A percentile compares a stretch with the other conserved stretches of the same genome.
These are phyloP conservation scores for Ormyrus nitidulus DNA, from an alignment of 2,888 invertebrate species.

Conservation along the genomic window DNA sequence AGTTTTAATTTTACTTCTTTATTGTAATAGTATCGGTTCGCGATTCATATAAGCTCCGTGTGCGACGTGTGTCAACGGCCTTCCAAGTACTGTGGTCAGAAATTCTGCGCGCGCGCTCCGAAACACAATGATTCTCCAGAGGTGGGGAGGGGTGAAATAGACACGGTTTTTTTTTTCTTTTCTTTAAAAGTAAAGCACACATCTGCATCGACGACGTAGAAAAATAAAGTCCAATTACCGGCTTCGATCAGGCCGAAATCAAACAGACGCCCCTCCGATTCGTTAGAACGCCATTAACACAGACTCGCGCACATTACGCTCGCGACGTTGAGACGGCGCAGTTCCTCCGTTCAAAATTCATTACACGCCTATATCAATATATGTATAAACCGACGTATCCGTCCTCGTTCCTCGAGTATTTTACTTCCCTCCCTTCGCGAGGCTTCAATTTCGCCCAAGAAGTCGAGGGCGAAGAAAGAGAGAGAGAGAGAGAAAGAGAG, in stretches of 20 bases:
- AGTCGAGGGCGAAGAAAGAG: background rate
- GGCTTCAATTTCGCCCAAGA: constrained; percentile 11
- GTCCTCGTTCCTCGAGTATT: background rate
- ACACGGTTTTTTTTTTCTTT: no score
- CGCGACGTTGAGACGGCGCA: background rate
- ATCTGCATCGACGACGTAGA: no score
- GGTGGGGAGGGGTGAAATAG: no score
- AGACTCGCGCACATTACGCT: constrained; percentile 12
- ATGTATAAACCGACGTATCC: constrained; percentile 10
- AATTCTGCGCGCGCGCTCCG: no score
- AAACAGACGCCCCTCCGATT: background rate
- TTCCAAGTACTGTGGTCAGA: no score
- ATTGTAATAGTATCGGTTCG: background rate
- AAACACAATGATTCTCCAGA: no score
- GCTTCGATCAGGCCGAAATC: no score
- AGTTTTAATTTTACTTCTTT: constrained; percentile 1
- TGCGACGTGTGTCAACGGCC: no score
- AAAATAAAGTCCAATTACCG: no score
- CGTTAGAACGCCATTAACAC: constrained; percentile 11
- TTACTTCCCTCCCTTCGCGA: background rate
- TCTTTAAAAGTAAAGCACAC: no score
- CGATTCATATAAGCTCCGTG: background rate
- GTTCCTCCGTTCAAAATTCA: background rate
- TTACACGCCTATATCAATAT: constrained; percentile 20
- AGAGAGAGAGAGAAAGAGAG: no score